Evolutionary conservation across 1,140 invertebrate species (phyloP), one percentile per base, ranked within the genome.

Genomic region (Caenorhabditis latens): DNA sequence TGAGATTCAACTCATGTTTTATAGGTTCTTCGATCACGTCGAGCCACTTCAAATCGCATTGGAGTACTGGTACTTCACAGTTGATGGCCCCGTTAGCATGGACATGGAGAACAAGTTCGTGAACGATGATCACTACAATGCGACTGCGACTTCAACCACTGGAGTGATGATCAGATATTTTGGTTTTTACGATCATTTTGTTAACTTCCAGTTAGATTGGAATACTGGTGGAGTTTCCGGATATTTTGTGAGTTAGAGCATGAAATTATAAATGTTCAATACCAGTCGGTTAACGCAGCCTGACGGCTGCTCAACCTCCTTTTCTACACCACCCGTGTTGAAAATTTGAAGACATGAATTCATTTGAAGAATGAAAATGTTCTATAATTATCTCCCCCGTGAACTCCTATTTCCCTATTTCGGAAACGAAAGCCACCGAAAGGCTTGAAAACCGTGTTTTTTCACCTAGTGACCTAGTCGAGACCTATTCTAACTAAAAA

Each of bases 31-130:
- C 21, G 61, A 63, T 32, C 61, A 63, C 24, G 14, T 63, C 7
- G 61, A 63, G 14, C 61, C 61, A 32, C 61, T 63, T 40, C 61
- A 63, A 63, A 19, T 63, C 19, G 61, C 21, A 11, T 24, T 63
- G 11, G 61, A 63, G 9, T 63, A 63, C 61, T 63, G 61, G 61
- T 63, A 63, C 61, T 63, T 63, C 24, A 63, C 61, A 32, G n/a
- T 14, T 8, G 6, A 13, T 5, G 61, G 32, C 4, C 61, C 61
- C 7, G 32, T 63, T 9, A 63, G 19, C 24, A 63, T 63, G 61
- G 7, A 24, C 4, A 7, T 63, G 19, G 61, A 63, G 24, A 63
- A 40, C 24, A 63, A 63, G 61, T 63, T 11, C 14, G 61, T 40
- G n/a, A 63, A 14, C 61, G 19, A 63, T 32, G 21, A 32, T 4